Evolutionary conservation across 2,113 vertebrate genomes (phyloP).

Genomic region (Megaleporinus macrocephalus): DNA sequence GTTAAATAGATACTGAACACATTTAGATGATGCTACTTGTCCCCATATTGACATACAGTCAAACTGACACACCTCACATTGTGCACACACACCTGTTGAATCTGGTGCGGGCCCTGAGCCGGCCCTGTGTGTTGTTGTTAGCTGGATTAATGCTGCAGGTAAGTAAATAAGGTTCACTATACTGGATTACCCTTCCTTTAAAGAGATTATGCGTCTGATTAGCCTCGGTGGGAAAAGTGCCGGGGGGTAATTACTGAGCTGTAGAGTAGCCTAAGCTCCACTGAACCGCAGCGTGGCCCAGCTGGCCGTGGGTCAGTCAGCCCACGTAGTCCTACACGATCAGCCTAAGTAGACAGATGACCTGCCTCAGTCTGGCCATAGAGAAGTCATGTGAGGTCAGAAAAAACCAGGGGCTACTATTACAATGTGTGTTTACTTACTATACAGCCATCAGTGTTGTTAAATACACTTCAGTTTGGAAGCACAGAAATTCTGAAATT

Average conservation of each 20-base stretch:
- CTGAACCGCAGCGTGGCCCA: constrained; percentile 7
- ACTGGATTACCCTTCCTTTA: constrained; percentile 78
- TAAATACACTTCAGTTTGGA: not conserved
- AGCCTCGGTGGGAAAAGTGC: constrained; percentile 76
- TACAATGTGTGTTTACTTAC: not conserved
- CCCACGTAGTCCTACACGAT: not conserved
- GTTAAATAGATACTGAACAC: too few relatives aligned
- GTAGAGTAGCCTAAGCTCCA: constrained; percentile 27
- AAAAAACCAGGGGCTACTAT: not conserved
- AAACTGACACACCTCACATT: too few relatives aligned
- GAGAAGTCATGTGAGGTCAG: not conserved
- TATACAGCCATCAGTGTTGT: too few relatives aligned
- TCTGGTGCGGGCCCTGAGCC: not conserved
- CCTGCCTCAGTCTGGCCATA: not conserved
- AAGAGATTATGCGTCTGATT: constrained; percentile 78
- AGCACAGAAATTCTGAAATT: too few relatives aligned
- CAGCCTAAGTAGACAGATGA: not conserved
- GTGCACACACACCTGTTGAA: not conserved
- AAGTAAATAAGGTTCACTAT: constrained; percentile 73
- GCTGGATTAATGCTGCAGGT: constrained; percentile 39
- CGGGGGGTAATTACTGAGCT: constrained; percentile 68
- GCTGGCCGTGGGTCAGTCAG: constrained; percentile 26
- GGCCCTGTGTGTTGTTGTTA: constrained; percentile 29
- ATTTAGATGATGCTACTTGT: not conserved
- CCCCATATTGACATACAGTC: not conserved